A percentile compares a stretch with the other conserved stretches of the same genome.
Conservation (phyloP, 2,797 vertebrate species). For the Sparus aurata region DNA sequence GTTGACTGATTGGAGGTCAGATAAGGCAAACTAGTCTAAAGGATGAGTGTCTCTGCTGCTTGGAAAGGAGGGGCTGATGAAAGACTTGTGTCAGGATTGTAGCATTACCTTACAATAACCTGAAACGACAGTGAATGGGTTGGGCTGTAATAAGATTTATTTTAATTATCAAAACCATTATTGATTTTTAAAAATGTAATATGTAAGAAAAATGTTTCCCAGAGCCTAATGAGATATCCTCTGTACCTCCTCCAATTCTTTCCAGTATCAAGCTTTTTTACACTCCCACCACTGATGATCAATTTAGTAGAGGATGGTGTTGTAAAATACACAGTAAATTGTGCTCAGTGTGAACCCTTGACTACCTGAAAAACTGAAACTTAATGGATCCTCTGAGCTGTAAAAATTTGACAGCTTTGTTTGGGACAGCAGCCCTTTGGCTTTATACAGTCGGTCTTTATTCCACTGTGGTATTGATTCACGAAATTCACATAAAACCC, state of each 20-base stretch:
- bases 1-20: conserved; percentile 55
- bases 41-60: conserved; percentile 16
- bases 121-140: too few species aligned
- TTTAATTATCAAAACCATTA: background rate
- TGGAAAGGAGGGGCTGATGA: background rate
- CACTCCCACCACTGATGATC: conserved; percentile 32
- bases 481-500: conserved; percentile 12
- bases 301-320: background rate
- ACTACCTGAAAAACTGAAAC: conserved; percentile 13
- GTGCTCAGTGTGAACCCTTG: background rate
- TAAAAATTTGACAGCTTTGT: conserved; percentile 21
- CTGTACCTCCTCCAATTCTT: background rate
- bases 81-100: background rate
- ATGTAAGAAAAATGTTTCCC: background rate
- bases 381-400: conserved; percentile 3
- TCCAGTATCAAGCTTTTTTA: conserved; percentile 2
- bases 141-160: background rate
- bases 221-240: background rate
- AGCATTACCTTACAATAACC: too few species aligned
- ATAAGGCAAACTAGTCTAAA: conserved; percentile 21
- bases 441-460: conserved; percentile 8
- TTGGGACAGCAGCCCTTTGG: conserved; percentile 22
- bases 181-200: background rate
- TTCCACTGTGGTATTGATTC: conserved; percentile 38
- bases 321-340: conserved; percentile 16